Percentiles rank a stretch among this genome's conserved stretches.
Conservation (phyloP, 2,113 vertebrate genomes). For the Tetrao urogallus region DNA sequence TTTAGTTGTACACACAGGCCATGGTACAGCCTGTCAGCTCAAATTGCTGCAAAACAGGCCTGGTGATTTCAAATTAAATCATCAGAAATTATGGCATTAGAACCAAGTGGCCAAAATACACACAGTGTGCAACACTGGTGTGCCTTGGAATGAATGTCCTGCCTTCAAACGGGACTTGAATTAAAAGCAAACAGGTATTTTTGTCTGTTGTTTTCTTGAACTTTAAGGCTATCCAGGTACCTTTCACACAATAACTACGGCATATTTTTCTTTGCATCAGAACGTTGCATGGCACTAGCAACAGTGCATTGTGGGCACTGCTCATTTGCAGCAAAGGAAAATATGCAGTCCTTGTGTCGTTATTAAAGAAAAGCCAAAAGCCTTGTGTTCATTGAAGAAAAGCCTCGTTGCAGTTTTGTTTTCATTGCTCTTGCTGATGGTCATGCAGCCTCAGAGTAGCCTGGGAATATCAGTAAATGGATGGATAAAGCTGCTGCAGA, state of each 20-base stretch:
- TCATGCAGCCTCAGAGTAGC: not conserved
- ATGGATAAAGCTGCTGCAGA: not conserved
- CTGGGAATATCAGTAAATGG: not conserved
- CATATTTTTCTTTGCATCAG: not conserved
- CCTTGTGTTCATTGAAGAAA: not conserved
- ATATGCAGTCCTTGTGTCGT: not conserved
- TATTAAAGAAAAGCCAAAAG: not conserved
- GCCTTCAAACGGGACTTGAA: not conserved
- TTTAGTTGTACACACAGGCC: too few relatives aligned
- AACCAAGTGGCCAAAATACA: not conserved
- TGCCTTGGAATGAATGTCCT: not conserved
- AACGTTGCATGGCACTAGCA: not conserved
- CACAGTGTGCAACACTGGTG: too few relatives aligned
- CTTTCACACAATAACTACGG: not conserved
- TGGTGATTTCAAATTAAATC: not conserved
- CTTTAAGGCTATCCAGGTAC: not conserved
- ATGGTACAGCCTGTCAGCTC: not conserved
- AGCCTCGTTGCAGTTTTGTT: not conserved
- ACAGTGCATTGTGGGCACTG: not conserved
- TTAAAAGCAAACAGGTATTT: not conserved
- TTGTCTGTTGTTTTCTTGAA: not conserved
- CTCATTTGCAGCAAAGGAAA: not conserved
- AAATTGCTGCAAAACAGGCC: not conserved
- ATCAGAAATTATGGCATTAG: not conserved
- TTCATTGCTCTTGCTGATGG: not conserved